Evolutionary conservation across 1,140 invertebrate species (phyloP), one percentile per base, ranked within the genome.

Genomic region (Pseudomyrmex gracilis): DNA sequence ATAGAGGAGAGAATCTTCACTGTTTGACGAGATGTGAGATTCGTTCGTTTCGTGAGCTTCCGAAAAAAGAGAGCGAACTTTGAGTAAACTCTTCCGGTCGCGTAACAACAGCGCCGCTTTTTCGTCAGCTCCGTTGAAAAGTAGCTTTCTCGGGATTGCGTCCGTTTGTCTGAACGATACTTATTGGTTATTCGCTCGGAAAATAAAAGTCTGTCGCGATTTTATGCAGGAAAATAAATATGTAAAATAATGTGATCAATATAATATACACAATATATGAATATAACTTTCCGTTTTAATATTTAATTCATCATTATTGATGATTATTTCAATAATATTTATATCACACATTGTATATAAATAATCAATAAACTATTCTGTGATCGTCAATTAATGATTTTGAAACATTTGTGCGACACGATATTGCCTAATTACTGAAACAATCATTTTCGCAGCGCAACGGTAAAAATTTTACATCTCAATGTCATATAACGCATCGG

Each of bases 1-100:
- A 43, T 15, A n/a, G 61, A 5, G 7, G 17, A 34, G 51, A 68
- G 45, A 71, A 70, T 20, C 15, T 71, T 49, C 53, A 34, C 74
- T 60, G 66, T 71, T 60, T 60, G 76, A 15, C 53, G 71, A 47
- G 71, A 47, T 70, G 53, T 43, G 45, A 60, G 55, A 80, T 70
- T 70, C 22, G 76, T n/a, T 71, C 20, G n/a, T 58, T 60, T 47
- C 22, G 43, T 43, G n/a, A 71, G 58, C 68, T 78, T 78, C 53
- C 66, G 24, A 57, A 68, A 64, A 64, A 68, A 68, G 15, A 12
- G 55, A 47, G 45, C 4, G 2, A 22, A 47, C 60, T 76, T 76
- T 66, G 51, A 58, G 76, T 58, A 47, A 71, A 71, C 43, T 71
- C 57, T 55, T 58, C 20, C 43, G 43, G 47, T 78, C 66, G 76